Evolutionary conservation across 2,113 vertebrate species (phyloP).

Genomic region (Boleophthalmus pectinirostris): DNA sequence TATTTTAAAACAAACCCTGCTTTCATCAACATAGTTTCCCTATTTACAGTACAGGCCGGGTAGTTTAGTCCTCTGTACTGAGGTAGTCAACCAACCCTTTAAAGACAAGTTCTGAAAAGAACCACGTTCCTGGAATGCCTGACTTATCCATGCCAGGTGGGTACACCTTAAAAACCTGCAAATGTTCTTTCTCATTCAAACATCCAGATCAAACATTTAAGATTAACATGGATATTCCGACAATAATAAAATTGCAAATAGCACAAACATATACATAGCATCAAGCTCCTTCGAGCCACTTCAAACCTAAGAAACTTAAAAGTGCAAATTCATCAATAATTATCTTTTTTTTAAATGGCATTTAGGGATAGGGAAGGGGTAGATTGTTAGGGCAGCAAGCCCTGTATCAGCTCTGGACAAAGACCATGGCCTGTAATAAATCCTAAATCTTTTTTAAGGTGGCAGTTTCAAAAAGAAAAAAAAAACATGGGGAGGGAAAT

Average conservation of each 20-base stretch:
- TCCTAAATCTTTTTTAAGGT: slow-evolving; percentile 69
- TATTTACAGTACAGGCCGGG: slow-evolving; percentile 99
- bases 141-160: slow-evolving; percentile 99
- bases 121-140: slow-evolving; percentile 99
- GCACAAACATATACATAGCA: slow-evolving; percentile 85
- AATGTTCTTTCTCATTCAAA: slow-evolving; percentile 85
- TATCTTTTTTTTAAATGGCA: slow-evolving; percentile 71
- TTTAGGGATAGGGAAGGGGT: slow-evolving; percentile 67
- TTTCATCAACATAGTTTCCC: slow-evolving; percentile 99
- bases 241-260: slow-evolving; percentile 80
- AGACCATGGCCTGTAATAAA: slow-evolving; percentile 62
- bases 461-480: slow-evolving; percentile 64
- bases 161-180: slow-evolving; percentile 98
- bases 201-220: slow-evolving; percentile 93
- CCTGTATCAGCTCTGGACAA: slow-evolving; percentile 45
- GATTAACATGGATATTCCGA: slow-evolving; percentile 89
- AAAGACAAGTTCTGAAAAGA: slow-evolving; percentile 99
- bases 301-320: slow-evolving; percentile 82
- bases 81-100: slow-evolving; percentile 99
- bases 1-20: slow-evolving; percentile 94
- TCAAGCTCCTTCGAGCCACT: slow-evolving; percentile 85
- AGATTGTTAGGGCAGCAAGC: slow-evolving; percentile 75
- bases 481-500: slow-evolving; percentile 64
- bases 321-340: slow-evolving; percentile 80
- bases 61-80: slow-evolving; percentile 99